phyloP scores from a whole-genome alignment of 2,888 invertebrate species.

The Amphiduros pacificus region DNA sequence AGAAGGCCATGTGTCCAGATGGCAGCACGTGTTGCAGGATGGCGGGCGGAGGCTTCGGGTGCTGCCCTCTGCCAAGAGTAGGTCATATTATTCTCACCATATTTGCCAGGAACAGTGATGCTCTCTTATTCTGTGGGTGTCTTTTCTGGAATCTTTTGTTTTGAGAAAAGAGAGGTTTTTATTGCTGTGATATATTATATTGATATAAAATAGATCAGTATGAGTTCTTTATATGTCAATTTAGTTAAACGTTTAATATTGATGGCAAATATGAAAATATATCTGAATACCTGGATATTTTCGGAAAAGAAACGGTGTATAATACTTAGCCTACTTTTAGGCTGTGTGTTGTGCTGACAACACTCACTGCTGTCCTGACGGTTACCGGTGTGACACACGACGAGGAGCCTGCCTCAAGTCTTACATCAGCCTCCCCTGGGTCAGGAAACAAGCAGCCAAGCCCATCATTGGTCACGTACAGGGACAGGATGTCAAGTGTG shows the following conservation, averaged over 20 bases:
- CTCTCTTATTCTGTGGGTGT: no score
- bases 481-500: slow-evolving; percentile 15
- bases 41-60: slow-evolving; percentile 33
- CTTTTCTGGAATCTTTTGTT: no score
- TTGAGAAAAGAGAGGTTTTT: no score
- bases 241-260: no score
- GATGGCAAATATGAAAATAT: no score
- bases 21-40: slow-evolving; percentile 29
- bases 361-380: slow-evolving; percentile 34
- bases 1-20: slow-evolving; percentile 24
- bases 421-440: not conserved
- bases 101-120: no score
- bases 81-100: not conserved
- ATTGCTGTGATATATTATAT: no score
- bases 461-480: not conserved
- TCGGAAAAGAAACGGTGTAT: no score
- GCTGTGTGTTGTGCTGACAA: slow-evolving; percentile 35
- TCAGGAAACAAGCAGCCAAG: not conserved
- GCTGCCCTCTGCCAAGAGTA: slow-evolving; percentile 41
- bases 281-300: no score
- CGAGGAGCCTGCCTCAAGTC: slow-evolving; percentile 13
- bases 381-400: slow-evolving; percentile 24
- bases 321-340: no score
- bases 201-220: no score
- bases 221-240: no score